Evolutionary conservation across 2,113 vertebrate genomes (phyloP), one percentile per base, ranked within the genome.

Genomic region (Pollachius pollachius): DNA sequence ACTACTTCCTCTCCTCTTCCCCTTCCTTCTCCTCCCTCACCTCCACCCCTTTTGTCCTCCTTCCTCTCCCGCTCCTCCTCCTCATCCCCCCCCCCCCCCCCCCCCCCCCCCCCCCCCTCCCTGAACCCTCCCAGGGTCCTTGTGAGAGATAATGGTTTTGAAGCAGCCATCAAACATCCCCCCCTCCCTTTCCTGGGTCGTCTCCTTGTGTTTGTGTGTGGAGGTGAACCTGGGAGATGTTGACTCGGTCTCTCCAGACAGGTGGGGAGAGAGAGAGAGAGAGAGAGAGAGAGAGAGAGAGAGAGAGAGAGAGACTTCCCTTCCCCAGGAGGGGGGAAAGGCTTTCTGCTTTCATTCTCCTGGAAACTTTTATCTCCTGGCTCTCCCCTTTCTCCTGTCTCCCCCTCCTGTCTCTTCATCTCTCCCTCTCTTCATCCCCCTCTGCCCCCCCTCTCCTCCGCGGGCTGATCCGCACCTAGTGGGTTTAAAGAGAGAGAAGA

Each of bases 141-240:
- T 87, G 89, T 89, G 84, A 89, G 86, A 89, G 83, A 65, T 64
- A 0, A 58, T 56, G 75, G 80, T 88, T 91, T 89, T 91, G 89
- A 89, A 89, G 87, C 78, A 71, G 76, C 77, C 84, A 83, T 91
- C 82, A 86, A 86, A 89, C 84, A 83, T 41, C 6, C 37, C 1
- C 37, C 37, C 37, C 37, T 11, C 37, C 4, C 27, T n/a, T 4
- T 27, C 27, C 27, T 27, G 27, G 27, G 2, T 2, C 4, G 2
- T 27, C 27, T 27, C 27, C 27, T 27, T 21, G 73, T 72, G 77
- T 72, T 30, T 72, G 37, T 41, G 37, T 41, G 37, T 41, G 37
- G 37, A 41, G 37, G 37, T 41, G 37, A 41, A 41, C 9, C 37
- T 41, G 2, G 37, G 37, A 41, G 37, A 41, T 1, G 37, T 41